Evolutionary conservation across 2,797 vertebrate genomes (phyloP), one percentile per base, ranked within the genome.

Genomic region (Lepus townsendii): DNA sequence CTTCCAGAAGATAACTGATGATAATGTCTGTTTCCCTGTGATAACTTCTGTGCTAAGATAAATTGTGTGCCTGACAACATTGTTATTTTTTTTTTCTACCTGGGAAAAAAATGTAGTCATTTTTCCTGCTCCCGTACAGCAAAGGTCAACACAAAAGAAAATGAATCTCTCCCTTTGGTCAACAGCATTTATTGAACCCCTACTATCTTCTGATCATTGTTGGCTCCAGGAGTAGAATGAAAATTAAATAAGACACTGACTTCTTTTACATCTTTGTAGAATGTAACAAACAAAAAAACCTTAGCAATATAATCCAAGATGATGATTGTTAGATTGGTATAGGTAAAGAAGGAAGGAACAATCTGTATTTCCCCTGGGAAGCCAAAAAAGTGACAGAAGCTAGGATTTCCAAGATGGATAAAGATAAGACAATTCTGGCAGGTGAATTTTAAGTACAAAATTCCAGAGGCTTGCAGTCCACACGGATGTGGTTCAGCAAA

Each of bases 121-220:
- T 95, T 80, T 82, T 78, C 68, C 68, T 63, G 68, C 26, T 71
- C 82, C 65, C 11, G 0, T 66, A 57, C 66, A 95, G 17, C 50
- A 57, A 89, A 93, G 19, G 92, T 75, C 27, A 27, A 93, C 86
- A 95, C 65, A 90, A 87, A 90, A 88, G 63, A 93, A 88, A 92
- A 95, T 66, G 32, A 78, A 85, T 86, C 42, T 63, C 24, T 42
- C 5, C 42, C 24, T 72, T 68, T 66, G 79, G 85, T 73, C 78
- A 42, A 30, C 0, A 90, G 47, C 19, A 71, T 62, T 68, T 91
- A 12, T 13, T 60, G 62, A 93, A 68, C 16, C 26, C 4, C 2
- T 89, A 26, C 62, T 80, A 19, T 60, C 66, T 27, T 19, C 83
- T 94, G 50, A 65, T 76, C 32, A 76, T 66, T 89, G 32, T 26